Conservation (phyloP, 2,888 invertebrate genomes). For the Actias luna region DNA sequence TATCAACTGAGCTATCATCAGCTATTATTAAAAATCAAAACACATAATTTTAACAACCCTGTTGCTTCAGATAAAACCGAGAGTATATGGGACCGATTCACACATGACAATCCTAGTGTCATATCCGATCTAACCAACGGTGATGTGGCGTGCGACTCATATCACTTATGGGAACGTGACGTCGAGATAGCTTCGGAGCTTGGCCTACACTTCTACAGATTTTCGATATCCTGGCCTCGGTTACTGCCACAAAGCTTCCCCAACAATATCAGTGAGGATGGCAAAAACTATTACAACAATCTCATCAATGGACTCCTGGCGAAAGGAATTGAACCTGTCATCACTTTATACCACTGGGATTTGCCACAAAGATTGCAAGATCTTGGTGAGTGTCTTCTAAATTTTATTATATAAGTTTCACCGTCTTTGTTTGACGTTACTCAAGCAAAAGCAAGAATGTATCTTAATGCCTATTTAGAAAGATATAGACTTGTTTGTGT, state of each 20-base stretch:
- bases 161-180: conserved; percentile 78
- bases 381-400: conserved; percentile 33
- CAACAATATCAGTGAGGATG: conserved; percentile 66
- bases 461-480: too few relatives aligned
- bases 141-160: conserved; percentile 78
- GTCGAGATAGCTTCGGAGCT: conserved; percentile 56
- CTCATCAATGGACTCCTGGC: conserved; percentile 72
- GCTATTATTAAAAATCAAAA: too few relatives aligned
- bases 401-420: background rate
- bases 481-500: too few relatives aligned
- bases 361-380: conserved; percentile 59
- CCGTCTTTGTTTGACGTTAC: background rate
- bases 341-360: conserved; percentile 75
- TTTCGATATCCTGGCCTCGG: conserved; percentile 83
- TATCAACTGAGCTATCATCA: too few relatives aligned
- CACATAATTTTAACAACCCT: too few relatives aligned
- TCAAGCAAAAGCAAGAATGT: background rate
- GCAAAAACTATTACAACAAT: conserved; percentile 73
- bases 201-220: conserved; percentile 63
- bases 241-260: conserved; percentile 56
- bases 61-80: conserved; percentile 69
- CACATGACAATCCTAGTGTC: conserved; percentile 24
- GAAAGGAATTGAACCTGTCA: conserved; percentile 74
- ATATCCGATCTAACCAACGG: conserved; percentile 59
- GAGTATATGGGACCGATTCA: conserved; percentile 69